Evolutionary conservation across 2,888 invertebrate species (phyloP).

Genomic region (Melanchra persicariae): DNA sequence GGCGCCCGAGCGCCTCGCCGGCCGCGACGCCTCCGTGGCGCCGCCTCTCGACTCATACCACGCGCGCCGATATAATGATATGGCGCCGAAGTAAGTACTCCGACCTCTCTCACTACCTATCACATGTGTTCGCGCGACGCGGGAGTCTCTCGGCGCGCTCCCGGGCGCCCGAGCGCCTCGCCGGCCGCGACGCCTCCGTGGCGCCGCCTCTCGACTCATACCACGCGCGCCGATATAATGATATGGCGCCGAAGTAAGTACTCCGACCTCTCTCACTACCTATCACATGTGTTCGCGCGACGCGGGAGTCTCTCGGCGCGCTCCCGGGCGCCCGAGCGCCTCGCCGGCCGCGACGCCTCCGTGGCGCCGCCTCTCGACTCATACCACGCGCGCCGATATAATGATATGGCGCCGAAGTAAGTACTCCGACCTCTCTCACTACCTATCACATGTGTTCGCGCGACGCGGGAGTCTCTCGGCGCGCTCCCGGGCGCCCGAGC

Average conservation of each 20-base stretch:
- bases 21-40: conserved; percentile 82
- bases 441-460: no score
- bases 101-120: no score
- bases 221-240: conserved; percentile 94
- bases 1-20: conserved; percentile 71
- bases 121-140: conserved; percentile 61
- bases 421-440: no score
- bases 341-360: conserved; percentile 75
- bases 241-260: conserved; percentile 97
- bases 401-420: conserved; percentile 97
- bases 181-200: conserved; percentile 76
- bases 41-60: conserved; percentile 90
- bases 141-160: conserved; percentile 74
- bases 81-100: conserved; percentile 95
- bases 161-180: conserved; percentile 72
- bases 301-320: conserved; percentile 73
- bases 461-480: conserved; percentile 72
- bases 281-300: no score
- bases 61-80: conserved; percentile 94
- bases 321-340: conserved; percentile 71
- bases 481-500: conserved; percentile 72
- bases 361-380: conserved; percentile 90
- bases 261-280: no score
- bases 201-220: conserved; percentile 90
- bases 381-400: conserved; percentile 93